A percentile compares a stretch with the other conserved stretches of the same genome.
phyloP scores from a whole-genome alignment of 2,797 vertebrate species.

The Nyctibius grandis region DNA sequence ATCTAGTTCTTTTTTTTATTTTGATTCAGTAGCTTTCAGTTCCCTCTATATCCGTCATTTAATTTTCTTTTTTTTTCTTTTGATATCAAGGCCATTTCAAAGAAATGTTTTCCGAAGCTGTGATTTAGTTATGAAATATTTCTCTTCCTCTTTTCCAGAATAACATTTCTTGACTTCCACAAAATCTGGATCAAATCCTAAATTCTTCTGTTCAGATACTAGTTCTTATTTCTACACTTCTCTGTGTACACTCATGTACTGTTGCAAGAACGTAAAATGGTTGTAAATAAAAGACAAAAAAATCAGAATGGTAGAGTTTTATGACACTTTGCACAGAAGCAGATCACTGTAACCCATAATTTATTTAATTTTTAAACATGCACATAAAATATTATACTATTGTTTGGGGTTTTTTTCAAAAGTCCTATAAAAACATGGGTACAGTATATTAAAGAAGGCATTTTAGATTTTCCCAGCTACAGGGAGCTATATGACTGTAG shows the following conservation, averaged over 20 bases:
- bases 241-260: background rate
- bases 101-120: fast-evolving
- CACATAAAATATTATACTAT: background rate
- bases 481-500: background rate
- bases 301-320: background rate
- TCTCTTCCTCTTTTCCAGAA: background rate
- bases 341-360: background rate
- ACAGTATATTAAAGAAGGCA: background rate
- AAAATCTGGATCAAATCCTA: background rate
- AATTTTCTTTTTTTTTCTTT: background rate
- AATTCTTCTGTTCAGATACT: background rate
- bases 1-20: background rate
- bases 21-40: background rate
- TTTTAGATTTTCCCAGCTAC: background rate
- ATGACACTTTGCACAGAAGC: background rate
- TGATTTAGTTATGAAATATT: background rate
- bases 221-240: background rate
- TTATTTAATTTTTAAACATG: background rate
- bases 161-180: background rate
- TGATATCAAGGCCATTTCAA: background rate
- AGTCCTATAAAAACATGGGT: background rate
- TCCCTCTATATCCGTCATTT: background rate
- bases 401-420: background rate
- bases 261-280: background rate
- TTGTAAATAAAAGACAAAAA: background rate